Conservation (phyloP, 2,113 vertebrate genomes). For the Macquaria australasica region DNA sequence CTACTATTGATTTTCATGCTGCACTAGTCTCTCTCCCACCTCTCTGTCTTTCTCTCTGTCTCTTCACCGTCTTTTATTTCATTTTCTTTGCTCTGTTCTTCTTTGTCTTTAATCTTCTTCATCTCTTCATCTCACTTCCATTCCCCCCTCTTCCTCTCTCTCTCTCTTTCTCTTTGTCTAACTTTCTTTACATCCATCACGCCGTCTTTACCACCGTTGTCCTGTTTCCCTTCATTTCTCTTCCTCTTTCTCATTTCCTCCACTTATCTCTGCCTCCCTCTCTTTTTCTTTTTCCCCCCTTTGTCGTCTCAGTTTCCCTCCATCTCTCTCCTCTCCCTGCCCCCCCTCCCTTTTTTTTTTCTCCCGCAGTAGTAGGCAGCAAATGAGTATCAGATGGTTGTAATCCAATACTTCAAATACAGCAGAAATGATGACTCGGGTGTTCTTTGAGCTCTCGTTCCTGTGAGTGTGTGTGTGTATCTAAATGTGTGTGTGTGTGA, state of each 20-base stretch:
- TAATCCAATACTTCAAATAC: constrained; percentile 95
- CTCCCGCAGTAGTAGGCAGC: constrained; percentile 87
- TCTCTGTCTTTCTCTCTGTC: background rate
- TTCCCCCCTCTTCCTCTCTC: background rate
- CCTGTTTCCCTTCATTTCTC: constrained; percentile 24
- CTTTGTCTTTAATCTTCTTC: background rate
- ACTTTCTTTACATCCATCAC: constrained; percentile 18
- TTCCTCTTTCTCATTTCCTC: constrained; percentile 26
- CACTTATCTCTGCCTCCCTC: constrained; percentile 7
- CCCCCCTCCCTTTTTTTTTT: background rate
- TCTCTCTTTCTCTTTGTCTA: background rate
- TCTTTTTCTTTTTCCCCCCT: constrained; percentile 9
- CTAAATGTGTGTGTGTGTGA: background rate
- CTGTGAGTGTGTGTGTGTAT: constrained; percentile 8
- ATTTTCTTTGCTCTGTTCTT: constrained; percentile 20
- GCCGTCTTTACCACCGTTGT: background rate
- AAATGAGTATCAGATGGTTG: constrained; percentile 98
- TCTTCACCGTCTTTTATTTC: constrained; percentile 12
- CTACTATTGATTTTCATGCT: constrained; percentile 80
- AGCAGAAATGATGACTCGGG: constrained; percentile 92
- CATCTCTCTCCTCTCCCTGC: constrained; percentile 24
- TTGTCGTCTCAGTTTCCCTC: constrained; percentile 53
- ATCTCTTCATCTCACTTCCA: constrained; percentile 5
- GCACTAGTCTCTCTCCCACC: constrained; percentile 1
- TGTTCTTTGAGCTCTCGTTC: constrained; percentile 85